Conservation (phyloP, 2,113 vertebrate genomes). For the Bungarus multicinctus region DNA sequence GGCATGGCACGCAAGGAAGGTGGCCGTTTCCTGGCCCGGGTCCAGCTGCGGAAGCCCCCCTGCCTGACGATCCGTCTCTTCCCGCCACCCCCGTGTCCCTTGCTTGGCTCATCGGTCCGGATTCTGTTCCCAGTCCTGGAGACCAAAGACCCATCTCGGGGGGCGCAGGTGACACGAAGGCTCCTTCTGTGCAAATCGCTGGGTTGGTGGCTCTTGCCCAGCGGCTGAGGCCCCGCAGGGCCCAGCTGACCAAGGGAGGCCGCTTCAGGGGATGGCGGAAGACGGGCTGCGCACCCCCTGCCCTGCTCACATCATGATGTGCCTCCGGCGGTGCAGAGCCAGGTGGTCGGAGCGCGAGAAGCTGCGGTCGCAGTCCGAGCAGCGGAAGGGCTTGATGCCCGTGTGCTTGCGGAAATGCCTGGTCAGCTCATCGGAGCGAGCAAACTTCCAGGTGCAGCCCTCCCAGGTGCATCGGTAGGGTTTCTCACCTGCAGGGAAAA, state of each 20-base stretch:
- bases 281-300: neutral
- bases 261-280: neutral
- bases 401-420: slow-evolving; percentile 98
- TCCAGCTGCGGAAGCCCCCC: neutral
- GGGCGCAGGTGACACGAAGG: neutral
- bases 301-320: slow-evolving; percentile 90
- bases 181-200: neutral
- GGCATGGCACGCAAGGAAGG: neutral
- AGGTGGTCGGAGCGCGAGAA: slow-evolving; percentile 97
- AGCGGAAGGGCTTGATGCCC: slow-evolving; percentile 96
- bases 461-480: slow-evolving; percentile 97
- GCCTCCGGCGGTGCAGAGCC: slow-evolving; percentile 90
- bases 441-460: slow-evolving; percentile 94
- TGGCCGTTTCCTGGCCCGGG: neutral
- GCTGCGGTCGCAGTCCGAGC: slow-evolving; percentile 93
- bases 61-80: neutral
- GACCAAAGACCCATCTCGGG: neutral
- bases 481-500: slow-evolving; percentile 82
- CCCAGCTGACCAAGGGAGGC: neutral
- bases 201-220: neutral
- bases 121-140: neutral
- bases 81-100: too few relatives aligned
- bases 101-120: accelerated
- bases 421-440: slow-evolving; percentile 93
- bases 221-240: slow-evolving; percentile 33